Evolutionary conservation across 2,113 vertebrate genomes (phyloP).

Genomic region (Tachysurus vachellii): DNA sequence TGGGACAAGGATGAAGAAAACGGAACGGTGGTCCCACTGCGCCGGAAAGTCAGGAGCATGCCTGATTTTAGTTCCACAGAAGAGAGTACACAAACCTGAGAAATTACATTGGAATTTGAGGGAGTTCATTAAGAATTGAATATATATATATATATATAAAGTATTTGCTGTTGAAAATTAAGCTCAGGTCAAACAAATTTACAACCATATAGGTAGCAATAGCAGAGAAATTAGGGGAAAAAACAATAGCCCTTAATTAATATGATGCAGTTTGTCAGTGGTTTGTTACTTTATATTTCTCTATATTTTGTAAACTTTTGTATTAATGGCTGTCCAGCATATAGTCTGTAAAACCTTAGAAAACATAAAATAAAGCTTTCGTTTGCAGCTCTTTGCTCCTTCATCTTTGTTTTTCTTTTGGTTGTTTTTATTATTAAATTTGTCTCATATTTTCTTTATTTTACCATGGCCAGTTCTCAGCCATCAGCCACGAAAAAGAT

Average conservation of each 20-base stretch:
- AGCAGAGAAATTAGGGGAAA: not conserved
- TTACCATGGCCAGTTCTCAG: no score
- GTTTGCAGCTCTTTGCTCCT: not conserved
- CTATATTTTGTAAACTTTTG: not conserved
- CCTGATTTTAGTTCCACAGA: conserved; percentile 51
- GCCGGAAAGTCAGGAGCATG: conserved; percentile 56
- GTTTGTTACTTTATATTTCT: not conserved
- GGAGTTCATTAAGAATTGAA: not conserved
- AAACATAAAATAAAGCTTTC: not conserved
- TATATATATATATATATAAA: not conserved
- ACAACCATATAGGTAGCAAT: not conserved
- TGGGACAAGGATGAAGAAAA: not conserved
- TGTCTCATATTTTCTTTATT: not conserved
- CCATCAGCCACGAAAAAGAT: not conserved
- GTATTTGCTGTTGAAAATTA: not conserved
- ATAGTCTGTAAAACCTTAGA: not conserved
- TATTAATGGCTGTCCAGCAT: not conserved
- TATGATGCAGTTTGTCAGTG: not conserved
- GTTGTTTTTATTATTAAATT: not conserved
- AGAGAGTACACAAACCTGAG: conserved; percentile 27
- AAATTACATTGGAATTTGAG: not conserved
- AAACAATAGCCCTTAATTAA: not conserved
- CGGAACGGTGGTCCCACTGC: not conserved
- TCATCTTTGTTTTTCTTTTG: not conserved
- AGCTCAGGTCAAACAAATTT: not conserved